Conservation (phyloP, 1,140 invertebrate genomes). For the Sipha flava region DNA sequence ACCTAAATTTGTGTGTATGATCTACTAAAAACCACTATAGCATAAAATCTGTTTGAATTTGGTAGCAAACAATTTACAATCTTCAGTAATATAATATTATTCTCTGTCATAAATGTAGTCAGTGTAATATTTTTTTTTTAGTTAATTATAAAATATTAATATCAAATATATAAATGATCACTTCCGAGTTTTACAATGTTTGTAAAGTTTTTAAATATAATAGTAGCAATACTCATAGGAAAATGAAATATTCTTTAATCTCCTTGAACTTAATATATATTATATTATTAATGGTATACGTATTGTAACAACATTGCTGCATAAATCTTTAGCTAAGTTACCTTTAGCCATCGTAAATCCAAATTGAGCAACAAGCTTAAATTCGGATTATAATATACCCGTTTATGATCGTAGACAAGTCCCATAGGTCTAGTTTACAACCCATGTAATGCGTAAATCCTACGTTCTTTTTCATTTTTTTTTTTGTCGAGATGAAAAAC, state of each 20-base stretch:
- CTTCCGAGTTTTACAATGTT: neutral
- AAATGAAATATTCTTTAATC: neutral
- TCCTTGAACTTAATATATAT: neutral
- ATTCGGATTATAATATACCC: conserved; percentile 5
- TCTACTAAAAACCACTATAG: too few species aligned
- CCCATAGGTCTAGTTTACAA: conserved; percentile 19
- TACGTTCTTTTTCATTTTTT: neutral
- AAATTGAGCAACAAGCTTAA: conserved; percentile 23
- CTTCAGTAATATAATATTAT: too few species aligned
- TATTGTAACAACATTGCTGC: neutral
- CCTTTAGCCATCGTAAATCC: conserved; percentile 19
- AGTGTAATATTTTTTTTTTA: neutral
- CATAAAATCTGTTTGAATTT: too few species aligned
- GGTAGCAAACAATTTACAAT: too few species aligned
- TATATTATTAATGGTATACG: conserved; percentile 1
- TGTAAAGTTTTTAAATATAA: neutral
- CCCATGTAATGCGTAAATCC: conserved; percentile 17
- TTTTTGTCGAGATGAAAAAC: neutral
- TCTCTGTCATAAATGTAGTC: neutral
- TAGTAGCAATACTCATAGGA: neutral
- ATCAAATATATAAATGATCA: neutral
- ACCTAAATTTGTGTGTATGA: too few species aligned
- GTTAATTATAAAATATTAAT: neutral
- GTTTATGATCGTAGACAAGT: conserved; percentile 27
- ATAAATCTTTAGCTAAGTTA: conserved; percentile 14